phyloP scores from a whole-genome alignment of 2,113 vertebrate species.

The Scophthalmus maximus region DNA sequence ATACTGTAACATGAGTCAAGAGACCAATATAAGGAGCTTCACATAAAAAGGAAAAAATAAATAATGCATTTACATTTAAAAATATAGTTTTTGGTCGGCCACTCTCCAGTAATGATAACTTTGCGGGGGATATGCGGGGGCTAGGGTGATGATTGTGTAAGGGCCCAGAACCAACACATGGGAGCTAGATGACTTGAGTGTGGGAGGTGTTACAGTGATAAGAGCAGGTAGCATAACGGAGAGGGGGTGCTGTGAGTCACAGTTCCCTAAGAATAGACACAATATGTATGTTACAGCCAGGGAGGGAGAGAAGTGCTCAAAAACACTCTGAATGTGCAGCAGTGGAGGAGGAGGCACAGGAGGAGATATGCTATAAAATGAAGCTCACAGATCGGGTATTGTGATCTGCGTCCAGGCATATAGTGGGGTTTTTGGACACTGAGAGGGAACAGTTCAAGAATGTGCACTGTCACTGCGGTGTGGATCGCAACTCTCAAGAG shows the following conservation, averaged over 20 bases:
- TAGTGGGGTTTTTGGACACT: slow-evolving; percentile 4
- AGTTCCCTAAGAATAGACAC: slow-evolving; percentile 57
- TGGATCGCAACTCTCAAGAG: slow-evolving; percentile 29
- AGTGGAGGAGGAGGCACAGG: background rate
- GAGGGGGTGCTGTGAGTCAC: slow-evolving; percentile 72
- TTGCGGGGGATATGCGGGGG: too few relatives aligned
- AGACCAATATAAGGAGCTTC: background rate
- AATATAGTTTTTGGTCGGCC: background rate
- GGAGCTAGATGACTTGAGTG: slow-evolving; percentile 48
- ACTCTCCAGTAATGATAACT: slow-evolving; percentile 14
- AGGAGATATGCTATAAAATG: slow-evolving; percentile 1
- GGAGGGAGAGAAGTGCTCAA: slow-evolving; percentile 7
- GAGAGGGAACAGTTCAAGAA: slow-evolving; percentile 51
- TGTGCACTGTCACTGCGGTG: slow-evolving; percentile 73
- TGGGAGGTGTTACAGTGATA: slow-evolving; percentile 48
- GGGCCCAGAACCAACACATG: slow-evolving; percentile 37
- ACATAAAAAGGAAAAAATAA: background rate
- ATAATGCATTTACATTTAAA: background rate
- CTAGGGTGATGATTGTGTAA: slow-evolving; percentile 14
- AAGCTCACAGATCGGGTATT: background rate
- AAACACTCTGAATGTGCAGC: slow-evolving; percentile 11
- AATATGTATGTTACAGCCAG: slow-evolving; percentile 1
- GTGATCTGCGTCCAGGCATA: slow-evolving; percentile 6
- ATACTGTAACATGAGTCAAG: slow-evolving; percentile 8
- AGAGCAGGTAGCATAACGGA: slow-evolving; percentile 59